Percentiles rank a stretch among this genome's conserved stretches.
Evolutionary conservation across 1,140 invertebrate genomes (phyloP).

Genomic region (Drosophila bifasciata): DNA sequence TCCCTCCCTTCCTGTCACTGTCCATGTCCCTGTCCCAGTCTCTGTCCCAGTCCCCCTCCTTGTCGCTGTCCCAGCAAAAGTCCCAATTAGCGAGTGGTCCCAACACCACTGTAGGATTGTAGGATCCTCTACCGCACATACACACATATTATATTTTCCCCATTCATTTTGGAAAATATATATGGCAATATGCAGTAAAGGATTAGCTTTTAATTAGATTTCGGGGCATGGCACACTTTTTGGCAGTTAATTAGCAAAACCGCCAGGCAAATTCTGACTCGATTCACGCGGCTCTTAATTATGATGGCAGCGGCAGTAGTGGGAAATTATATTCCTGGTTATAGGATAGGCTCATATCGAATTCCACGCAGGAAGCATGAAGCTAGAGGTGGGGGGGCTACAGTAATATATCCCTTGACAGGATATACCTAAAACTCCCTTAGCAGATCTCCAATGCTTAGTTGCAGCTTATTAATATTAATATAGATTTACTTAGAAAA

Average conservation of each 20-base stretch:
- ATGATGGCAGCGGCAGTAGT: conserved; percentile 17
- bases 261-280: conserved; percentile 24
- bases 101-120: neutral
- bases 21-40: too few relatives aligned
- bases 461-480: too few relatives aligned
- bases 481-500: too few relatives aligned
- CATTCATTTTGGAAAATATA: neutral
- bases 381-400: too few relatives aligned
- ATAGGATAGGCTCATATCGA: too few relatives aligned
- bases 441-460: too few relatives aligned
- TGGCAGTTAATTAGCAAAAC: conserved; percentile 57
- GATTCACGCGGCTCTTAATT: conserved; percentile 38
- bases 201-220: conserved; percentile 73
- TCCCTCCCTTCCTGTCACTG: too few relatives aligned
- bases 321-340: neutral
- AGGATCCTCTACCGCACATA: neutral
- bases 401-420: too few relatives aligned
- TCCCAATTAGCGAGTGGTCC: conserved; percentile 11
- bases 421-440: too few relatives aligned
- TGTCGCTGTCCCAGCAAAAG: neutral
- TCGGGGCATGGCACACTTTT: conserved; percentile 44
- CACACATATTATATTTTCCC: neutral
- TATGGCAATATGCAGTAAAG: conserved; percentile 52
- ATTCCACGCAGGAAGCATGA: too few relatives aligned
- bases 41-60: conserved; percentile 3